Percentiles rank a stretch among this genome's conserved stretches.
Evolutionary conservation across 2,113 vertebrate genomes (phyloP).

Genomic region (Thomomys bottae): DNA sequence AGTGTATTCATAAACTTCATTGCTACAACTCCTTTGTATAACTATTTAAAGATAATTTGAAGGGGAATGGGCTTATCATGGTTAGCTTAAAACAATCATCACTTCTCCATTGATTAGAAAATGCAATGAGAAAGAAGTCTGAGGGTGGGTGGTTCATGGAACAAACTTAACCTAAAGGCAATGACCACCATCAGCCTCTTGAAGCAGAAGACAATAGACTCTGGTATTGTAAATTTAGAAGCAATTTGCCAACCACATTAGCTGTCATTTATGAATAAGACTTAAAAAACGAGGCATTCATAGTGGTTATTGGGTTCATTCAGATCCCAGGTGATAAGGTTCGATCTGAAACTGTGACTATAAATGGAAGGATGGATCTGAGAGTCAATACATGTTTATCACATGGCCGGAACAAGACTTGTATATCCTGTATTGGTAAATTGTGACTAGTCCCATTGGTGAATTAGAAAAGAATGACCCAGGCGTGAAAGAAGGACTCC

Average conservation of each 20-base stretch:
- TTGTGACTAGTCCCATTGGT: background rate
- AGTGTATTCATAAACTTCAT: too few species aligned
- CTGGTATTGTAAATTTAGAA: slow-evolving; percentile 23
- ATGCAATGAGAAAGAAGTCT: background rate
- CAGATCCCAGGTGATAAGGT: background rate
- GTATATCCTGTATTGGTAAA: fast-evolving
- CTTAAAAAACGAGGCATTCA: background rate
- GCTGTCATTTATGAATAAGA: background rate
- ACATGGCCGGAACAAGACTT: background rate
- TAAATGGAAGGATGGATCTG: background rate
- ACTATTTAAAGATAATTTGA: background rate
- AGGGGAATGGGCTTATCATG: background rate
- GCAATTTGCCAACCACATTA: background rate
- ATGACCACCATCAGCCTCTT: background rate
- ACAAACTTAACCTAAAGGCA: background rate
- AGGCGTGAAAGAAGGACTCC: background rate
- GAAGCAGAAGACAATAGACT: background rate
- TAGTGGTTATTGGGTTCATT: background rate
- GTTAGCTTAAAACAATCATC: background rate
- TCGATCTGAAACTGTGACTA: background rate
- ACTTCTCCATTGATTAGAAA: background rate
- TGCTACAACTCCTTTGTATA: too few species aligned
- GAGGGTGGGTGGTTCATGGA: background rate
- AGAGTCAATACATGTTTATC: background rate
- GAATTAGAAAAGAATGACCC: background rate